Percentiles rank a stretch among this genome's conserved stretches.
These are phyloP conservation scores for Macrosiphum euphorbiae DNA, from an alignment of 2,888 invertebrate genomes.

Conservation along the genomic window DNA sequence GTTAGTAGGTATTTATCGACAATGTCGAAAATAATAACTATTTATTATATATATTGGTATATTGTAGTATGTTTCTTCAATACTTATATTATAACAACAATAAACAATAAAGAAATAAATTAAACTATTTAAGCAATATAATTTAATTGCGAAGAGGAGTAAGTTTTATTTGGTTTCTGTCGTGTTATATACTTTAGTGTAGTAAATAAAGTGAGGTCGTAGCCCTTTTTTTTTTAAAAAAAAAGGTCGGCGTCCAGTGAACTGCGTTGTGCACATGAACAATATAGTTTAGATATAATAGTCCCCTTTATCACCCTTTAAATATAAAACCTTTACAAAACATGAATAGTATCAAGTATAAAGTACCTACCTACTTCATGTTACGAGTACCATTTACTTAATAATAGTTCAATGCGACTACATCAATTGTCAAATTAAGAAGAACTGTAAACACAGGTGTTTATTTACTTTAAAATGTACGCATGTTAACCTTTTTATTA, in stretches of 20 bases:
- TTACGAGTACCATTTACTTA: constrained; percentile 33
- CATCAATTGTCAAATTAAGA: constrained; percentile 43
- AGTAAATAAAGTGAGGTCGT: not conserved
- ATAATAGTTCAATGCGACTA: constrained; percentile 40
- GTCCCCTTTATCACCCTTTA: constrained; percentile 47
- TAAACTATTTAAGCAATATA: not conserved
- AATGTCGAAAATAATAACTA: not conserved
- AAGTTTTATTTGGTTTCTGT: constrained; percentile 27
- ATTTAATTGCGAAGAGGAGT: not conserved
- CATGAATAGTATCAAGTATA: not conserved
- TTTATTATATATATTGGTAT: too few species aligned
- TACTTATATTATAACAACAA: not conserved
- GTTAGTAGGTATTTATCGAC: not conserved
- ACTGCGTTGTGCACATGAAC: constrained; percentile 26
- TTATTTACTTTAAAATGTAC: constrained; percentile 47
- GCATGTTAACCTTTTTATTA: constrained; percentile 1
- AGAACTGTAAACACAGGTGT: constrained; percentile 61
- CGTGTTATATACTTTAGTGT: not conserved
- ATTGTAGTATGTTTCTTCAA: not conserved
- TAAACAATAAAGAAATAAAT: constrained; percentile 5
- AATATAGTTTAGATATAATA: constrained; percentile 40
- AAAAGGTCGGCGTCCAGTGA: not conserved
- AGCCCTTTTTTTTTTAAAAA: constrained; percentile 27
- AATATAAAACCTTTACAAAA: constrained; percentile 48
- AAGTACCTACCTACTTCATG: not conserved